Evolutionary conservation across 2,888 invertebrate species (phyloP), one percentile per base, ranked within the genome.

Genomic region (Celastrina argiolus): DNA sequence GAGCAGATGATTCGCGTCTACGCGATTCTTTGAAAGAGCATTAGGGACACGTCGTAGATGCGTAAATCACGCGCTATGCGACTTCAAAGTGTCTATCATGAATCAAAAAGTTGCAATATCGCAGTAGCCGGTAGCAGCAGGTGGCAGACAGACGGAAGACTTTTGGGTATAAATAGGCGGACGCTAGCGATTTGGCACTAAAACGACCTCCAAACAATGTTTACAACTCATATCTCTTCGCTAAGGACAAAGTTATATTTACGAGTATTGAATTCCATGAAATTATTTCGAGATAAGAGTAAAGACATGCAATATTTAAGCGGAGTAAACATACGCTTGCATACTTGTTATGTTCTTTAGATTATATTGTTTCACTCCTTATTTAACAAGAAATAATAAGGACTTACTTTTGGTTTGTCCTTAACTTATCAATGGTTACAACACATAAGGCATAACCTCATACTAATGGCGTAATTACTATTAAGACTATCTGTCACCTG

Each of bases 131-230:
- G 77, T 78, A 74, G 71, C 26, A 69, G 74, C 75, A 76, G 78
- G 86, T 87, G 88, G 85, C 86, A 87, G 87, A 81, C 81, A 87
- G 87, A 88, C 87, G 83, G 86, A 84, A 87, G 88, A 83, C 81
- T 74, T 72, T 51, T 77, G 75, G 70, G 81, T 88, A 88, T 81
- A 84, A 88, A 88, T 90, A 90, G 85, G 75, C 74, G 76, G 79
- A 78, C 80, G 83, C 81, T 84, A 82, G 85, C 84, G 81, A 85
- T 83, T 87, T 85, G 82, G 85, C 84, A 85, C 85, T 85, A 83
- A 75, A 74, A 77, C 83, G 85, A 85, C 87, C 88, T 88, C 88
- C 84, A 76, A 81, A 77, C 78, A 83, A 82, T 88, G 87, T 88
- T 88, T 87, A 88, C 87, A 83, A 86, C 67, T 80, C 78, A 74